phyloP scores from a whole-genome alignment of 2,797 vertebrate species.

The Emydoidea blandingii region DNA sequence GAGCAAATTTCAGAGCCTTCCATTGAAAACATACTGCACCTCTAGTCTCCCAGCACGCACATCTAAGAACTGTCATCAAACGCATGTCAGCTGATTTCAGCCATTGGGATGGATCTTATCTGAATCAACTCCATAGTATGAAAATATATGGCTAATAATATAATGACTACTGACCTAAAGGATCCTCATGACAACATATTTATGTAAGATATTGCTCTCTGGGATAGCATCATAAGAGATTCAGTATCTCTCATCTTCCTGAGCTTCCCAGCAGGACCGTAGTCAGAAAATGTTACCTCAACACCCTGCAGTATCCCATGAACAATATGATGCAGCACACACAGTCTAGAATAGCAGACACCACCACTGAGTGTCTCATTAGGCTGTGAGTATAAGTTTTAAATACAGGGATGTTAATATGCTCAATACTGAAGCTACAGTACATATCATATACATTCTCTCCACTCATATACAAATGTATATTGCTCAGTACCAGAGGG shows the following conservation, averaged over 20 bases:
- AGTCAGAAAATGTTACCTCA: constrained; percentile 64
- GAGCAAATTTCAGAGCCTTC: neutral
- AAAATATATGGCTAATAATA: constrained; percentile 32
- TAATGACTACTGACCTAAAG: constrained; percentile 4
- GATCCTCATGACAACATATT: constrained; percentile 39
- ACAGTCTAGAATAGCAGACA: constrained; percentile 43
- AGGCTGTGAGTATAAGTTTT: constrained; percentile 43
- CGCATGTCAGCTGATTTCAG: neutral
- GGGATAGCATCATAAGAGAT: constrained; percentile 40
- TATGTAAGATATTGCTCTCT: constrained; percentile 44
- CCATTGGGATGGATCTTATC: neutral
- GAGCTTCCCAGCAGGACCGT: constrained; percentile 45
- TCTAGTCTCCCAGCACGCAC: neutral
- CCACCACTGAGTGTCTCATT: constrained; percentile 39
- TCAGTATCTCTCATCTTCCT: constrained; percentile 53
- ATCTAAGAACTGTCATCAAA: neutral
- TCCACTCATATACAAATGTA: neutral
- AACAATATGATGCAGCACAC: constrained; percentile 67
- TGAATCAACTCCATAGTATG: neutral
- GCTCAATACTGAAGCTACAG: neutral
- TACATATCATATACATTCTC: neutral
- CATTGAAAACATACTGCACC: neutral
- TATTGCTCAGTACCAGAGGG: neutral
- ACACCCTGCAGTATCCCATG: constrained; percentile 54
- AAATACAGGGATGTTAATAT: constrained; percentile 20